Conservation (phyloP, 1,140 invertebrate genomes). For the Teleopsis dalmanni region DNA sequence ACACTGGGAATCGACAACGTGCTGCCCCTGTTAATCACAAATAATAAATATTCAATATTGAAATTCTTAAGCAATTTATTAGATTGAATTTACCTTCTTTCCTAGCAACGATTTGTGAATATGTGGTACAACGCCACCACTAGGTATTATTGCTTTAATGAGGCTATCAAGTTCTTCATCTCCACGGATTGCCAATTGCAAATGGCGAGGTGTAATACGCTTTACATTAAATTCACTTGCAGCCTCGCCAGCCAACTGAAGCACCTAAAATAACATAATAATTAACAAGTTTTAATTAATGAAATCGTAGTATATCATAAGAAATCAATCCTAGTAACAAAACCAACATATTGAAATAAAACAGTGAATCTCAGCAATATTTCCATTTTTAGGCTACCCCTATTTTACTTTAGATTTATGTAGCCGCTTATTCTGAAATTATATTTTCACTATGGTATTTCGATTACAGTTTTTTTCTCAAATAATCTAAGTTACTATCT, state of each 20-base stretch:
- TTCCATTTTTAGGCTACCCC: too few relatives aligned
- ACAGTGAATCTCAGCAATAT: too few relatives aligned
- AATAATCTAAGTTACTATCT: too few relatives aligned
- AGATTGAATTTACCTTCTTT: constrained; percentile 76
- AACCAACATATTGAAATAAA: background rate
- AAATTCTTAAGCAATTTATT: constrained; percentile 13
- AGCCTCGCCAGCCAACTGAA: constrained; percentile 96
- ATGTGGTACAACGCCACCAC: constrained; percentile 98
- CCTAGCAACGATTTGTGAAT: constrained; percentile 99
- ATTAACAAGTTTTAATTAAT: background rate
- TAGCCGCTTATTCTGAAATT: too few relatives aligned
- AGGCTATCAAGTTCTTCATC: constrained; percentile 99
- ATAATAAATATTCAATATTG: background rate
- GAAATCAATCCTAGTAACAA: background rate
- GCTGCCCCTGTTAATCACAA: constrained; percentile 21
- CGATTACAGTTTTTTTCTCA: background rate
- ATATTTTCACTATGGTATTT: too few relatives aligned
- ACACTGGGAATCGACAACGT: constrained; percentile 39
- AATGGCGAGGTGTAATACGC: constrained; percentile 97
- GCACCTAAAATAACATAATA: constrained; percentile 55
- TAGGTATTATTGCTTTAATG: constrained; percentile 99
- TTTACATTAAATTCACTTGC: constrained; percentile 99
- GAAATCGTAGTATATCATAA: background rate
- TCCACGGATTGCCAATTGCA: constrained; percentile 97
- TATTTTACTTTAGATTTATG: too few relatives aligned